Evolutionary conservation across 2,888 invertebrate genomes (phyloP), one percentile per base, ranked within the genome.

Genomic region (Mellilla xanthometata): DNA sequence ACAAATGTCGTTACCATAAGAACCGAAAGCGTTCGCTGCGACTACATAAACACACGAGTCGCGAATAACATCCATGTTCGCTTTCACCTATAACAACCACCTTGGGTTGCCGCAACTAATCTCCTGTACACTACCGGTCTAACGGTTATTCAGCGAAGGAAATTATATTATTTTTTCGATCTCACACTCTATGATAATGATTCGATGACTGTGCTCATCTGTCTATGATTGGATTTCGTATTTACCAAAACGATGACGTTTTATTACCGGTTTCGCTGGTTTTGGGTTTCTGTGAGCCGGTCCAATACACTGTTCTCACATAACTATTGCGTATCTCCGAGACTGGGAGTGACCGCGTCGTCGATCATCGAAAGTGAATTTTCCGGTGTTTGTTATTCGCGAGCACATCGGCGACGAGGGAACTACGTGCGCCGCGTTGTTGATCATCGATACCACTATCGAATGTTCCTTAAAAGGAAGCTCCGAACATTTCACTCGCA

Each of bases 351-450:
- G 62, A 67, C 72, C 68, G 68, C 69, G 69, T 72, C 68, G 72
- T 66, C 64, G 64, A 66, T 73, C 70, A 71, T 77, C 71, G 88
- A 88, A 88, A 88, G 88, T 83, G 87, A 88, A 83, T 71, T 83
- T 80, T 77, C 78, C 76, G 76, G 70, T 79, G 77, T 79, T 87
- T 86, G 76, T 78, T 80, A 86, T 84, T 83, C 83, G 72, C 72
- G 64, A 62, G 60, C 56, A 50, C 55, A 42, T 46, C 46, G 42
- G 32, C 24, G 66, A 58, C 39, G 26, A 39, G 65, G 0, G 24
- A 8, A 24, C 79, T 80, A 81, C 82, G 79, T 73, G 72, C 58
- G 55, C 57, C 50, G 73, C 72, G 70, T 74, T 72, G 72, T 75
- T 76, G 62, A 72, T 62, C 65, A 58, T 64, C 58, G 58, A 55